These are phyloP conservation scores for Acanthurus tractus DNA, from an alignment of 2,797 vertebrate genomes.

Conservation along the genomic window DNA sequence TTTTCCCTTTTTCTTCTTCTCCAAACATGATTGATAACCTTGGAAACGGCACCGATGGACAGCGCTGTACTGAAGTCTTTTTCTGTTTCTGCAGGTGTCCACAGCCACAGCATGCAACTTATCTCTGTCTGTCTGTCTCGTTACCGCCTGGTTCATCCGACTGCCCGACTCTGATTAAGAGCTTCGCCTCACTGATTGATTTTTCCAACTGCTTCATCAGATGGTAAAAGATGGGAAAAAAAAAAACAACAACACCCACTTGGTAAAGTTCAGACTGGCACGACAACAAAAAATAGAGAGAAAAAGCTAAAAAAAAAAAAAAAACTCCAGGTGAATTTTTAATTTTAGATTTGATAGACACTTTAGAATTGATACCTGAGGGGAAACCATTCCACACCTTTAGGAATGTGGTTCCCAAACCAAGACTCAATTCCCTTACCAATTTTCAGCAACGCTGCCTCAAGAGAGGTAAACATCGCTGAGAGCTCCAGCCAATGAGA, in stretches of 20 bases:
- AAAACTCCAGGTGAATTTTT: slow-evolving; percentile 60
- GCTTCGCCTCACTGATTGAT: slow-evolving; percentile 29
- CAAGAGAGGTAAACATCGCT: slow-evolving; percentile 81
- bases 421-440: slow-evolving; percentile 80
- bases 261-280: slow-evolving; percentile 39
- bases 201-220: slow-evolving; percentile 31
- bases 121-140: not conserved
- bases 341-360: slow-evolving; percentile 76
- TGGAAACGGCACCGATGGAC: not conserved
- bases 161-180: slow-evolving; percentile 26
- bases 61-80: not conserved
- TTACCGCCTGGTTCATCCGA: slow-evolving; percentile 36
- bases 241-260: not conserved
- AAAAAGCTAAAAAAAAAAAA: not conserved
- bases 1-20: not conserved
- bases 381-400: slow-evolving; percentile 75
- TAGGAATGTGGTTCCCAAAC: slow-evolving; percentile 74
- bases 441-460: slow-evolving; percentile 85
- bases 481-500: slow-evolving; percentile 73
- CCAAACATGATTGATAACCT: not conserved
- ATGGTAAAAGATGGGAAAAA: slow-evolving; percentile 31
- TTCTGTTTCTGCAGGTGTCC: slow-evolving; percentile 23
- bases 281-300: slow-evolving; percentile 11
- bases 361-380: slow-evolving; percentile 68
- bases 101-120: slow-evolving; percentile 6